Percentiles rank a stretch among this genome's conserved stretches.
Evolutionary conservation across 1,140 invertebrate genomes (phyloP).

Genomic region (Tetranychus cinnabarinus): DNA sequence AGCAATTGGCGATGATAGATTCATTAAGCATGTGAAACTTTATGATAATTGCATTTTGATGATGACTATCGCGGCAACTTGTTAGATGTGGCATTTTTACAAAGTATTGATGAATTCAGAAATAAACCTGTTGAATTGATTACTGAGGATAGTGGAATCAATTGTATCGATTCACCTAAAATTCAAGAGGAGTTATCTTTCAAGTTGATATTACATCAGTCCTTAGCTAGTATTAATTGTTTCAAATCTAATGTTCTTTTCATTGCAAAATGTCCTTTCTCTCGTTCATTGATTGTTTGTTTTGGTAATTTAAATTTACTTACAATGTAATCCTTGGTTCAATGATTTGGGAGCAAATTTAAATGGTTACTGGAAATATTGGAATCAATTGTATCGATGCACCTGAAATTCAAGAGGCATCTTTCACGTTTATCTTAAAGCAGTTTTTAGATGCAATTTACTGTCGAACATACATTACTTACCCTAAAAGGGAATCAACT

Average conservation of each 20-base stretch:
- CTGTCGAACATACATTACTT: slow-evolving; percentile 17
- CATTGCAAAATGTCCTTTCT: no score
- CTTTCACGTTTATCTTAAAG: slow-evolving; percentile 50
- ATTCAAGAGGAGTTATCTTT: slow-evolving; percentile 55
- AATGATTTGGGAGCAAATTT: no score
- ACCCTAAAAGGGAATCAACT: no score
- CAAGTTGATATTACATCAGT: no score
- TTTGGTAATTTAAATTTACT: slow-evolving; percentile 13
- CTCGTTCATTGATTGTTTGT: no score
- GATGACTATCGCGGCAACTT: slow-evolving; percentile 58
- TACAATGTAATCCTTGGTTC: no score
- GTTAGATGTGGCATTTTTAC: slow-evolving; percentile 36
- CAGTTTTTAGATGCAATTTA: slow-evolving; percentile 50
- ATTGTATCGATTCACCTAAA: slow-evolving; percentile 53
- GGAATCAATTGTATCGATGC: slow-evolving; percentile 60
- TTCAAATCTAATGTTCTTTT: slow-evolving; percentile 19
- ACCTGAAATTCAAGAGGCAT: slow-evolving; percentile 63
- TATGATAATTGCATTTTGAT: slow-evolving; percentile 63
- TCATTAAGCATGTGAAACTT: slow-evolving; percentile 22
- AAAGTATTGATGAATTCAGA: slow-evolving; percentile 29
- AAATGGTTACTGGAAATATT: slow-evolving; percentile 62
- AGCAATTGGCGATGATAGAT: slow-evolving; percentile 53
- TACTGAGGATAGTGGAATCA: slow-evolving; percentile 78
- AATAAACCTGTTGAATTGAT: slow-evolving; percentile 24
- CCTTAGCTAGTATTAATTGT: slow-evolving; percentile 12